Conservation (phyloP, 92 coral and sea anemone species). For the Metridium senile region DNA sequence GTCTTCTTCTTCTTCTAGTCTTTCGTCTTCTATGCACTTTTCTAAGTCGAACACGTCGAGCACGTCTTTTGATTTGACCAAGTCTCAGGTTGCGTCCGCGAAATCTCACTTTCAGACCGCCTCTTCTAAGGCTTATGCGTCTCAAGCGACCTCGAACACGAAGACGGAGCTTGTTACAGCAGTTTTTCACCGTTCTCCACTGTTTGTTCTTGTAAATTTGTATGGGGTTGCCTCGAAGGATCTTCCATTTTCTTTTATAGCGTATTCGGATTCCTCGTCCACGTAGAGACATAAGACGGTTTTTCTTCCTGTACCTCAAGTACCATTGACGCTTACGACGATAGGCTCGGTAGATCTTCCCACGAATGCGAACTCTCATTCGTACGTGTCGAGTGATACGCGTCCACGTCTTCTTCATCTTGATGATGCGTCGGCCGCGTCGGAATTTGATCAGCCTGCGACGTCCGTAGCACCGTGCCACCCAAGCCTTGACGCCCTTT, state of each 20-base stretch:
- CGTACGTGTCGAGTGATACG: conserved; percentile 6
- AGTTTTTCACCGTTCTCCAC: conserved; percentile 18
- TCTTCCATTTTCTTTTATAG: conserved; percentile 13
- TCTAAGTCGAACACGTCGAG: neutral
- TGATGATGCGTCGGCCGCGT: conserved; percentile 11
- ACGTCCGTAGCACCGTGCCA: neutral
- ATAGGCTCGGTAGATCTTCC: conserved; percentile 9
- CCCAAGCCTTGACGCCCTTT: conserved; percentile 12
- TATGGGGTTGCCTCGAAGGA: neutral
- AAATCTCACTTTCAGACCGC: neutral
- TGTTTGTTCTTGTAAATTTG: neutral
- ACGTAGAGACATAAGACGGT: neutral
- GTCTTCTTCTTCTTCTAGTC: neutral
- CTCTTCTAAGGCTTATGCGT: neutral
- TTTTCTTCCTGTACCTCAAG: conserved; percentile 10
- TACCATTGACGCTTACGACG: conserved; percentile 10
- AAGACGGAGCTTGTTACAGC: conserved; percentile 25
- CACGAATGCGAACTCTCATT: neutral
- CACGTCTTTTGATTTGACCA: neutral
- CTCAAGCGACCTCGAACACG: conserved; percentile 2
- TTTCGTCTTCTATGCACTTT: neutral
- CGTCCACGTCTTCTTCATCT: conserved; percentile 5
- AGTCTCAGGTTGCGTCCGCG: neutral
- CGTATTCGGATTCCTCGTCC: conserved; percentile 9
- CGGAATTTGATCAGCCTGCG: conserved; percentile 11